phyloP scores from a whole-genome alignment of 1,140 invertebrate species.

The Drosophila pseudoananassae region DNA sequence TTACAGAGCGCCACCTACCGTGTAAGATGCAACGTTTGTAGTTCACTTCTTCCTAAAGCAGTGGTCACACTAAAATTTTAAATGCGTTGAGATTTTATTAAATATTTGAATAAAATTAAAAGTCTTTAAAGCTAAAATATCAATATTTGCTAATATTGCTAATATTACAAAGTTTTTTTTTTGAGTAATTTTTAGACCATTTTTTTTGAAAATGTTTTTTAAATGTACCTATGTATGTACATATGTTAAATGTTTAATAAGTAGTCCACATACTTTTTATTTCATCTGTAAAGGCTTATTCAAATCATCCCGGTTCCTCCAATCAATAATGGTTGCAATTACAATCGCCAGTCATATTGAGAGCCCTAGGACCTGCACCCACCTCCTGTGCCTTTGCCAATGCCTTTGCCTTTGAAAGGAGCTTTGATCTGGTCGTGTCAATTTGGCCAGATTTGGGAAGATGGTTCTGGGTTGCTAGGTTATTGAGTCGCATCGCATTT shows the following conservation, averaged over 20 bases:
- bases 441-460: not conserved
- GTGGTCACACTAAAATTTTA: not conserved
- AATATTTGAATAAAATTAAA: too few species aligned
- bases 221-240: too few species aligned
- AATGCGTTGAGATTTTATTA: not conserved
- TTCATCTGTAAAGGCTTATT: too few species aligned
- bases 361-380: not conserved
- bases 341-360: not conserved
- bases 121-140: too few species aligned
- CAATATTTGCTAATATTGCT: too few species aligned
- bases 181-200: too few species aligned
- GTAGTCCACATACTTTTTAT: too few species aligned
- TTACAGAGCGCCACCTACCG: not conserved
- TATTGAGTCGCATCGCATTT: constrained; percentile 26
- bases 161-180: too few species aligned
- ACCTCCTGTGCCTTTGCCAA: not conserved
- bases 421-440: constrained; percentile 5
- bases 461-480: constrained; percentile 14
- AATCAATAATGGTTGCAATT: constrained; percentile 12
- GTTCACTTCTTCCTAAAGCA: too few species aligned
- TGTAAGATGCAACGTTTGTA: too few species aligned
- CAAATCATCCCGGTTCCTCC: not conserved
- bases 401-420: constrained; percentile 24
- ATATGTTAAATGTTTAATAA: too few species aligned
- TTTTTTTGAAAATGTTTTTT: too few species aligned